These are phyloP conservation scores for Mactra quadrangularis DNA, from an alignment of 1,140 invertebrate species.

Conservation along the genomic window DNA sequence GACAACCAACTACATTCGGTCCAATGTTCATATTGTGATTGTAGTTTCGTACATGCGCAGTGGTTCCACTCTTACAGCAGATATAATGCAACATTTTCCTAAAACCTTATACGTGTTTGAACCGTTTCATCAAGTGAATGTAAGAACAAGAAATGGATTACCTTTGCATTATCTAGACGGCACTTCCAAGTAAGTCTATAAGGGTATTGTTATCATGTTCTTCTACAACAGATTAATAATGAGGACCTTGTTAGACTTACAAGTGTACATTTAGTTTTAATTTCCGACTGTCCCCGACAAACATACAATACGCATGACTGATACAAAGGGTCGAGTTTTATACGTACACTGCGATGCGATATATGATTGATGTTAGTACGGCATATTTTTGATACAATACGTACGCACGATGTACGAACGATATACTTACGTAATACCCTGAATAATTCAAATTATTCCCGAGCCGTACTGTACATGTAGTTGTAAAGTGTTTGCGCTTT, in stretches of 20 bases:
- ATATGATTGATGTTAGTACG: no score
- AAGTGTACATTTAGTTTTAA: neutral
- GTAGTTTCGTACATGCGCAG: slow-evolving; percentile 72
- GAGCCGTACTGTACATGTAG: no score
- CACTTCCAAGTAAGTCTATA: slow-evolving; percentile 12
- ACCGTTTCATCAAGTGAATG: slow-evolving; percentile 60
- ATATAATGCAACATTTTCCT: slow-evolving; percentile 68
- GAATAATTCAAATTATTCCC: no score
- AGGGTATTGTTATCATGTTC: neutral
- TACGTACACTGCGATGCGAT: no score
- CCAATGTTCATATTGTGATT: slow-evolving; percentile 36
- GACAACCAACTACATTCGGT: slow-evolving; percentile 1
- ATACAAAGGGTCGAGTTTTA: no score
- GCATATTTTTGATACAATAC: no score
- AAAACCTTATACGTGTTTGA: slow-evolving; percentile 71
- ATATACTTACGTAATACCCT: no score
- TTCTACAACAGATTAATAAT: neutral
- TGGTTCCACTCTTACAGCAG: slow-evolving; percentile 71
- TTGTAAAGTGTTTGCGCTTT: no score
- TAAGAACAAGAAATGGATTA: neutral
- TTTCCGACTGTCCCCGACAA: no score
- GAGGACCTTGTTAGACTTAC: neutral
- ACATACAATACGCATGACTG: no score
- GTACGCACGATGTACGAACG: no score
- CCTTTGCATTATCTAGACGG: slow-evolving; percentile 38